Base-by-base conservation (phyloP, 2,113 vertebrate genomes). In the Mirza zaza region DNA sequence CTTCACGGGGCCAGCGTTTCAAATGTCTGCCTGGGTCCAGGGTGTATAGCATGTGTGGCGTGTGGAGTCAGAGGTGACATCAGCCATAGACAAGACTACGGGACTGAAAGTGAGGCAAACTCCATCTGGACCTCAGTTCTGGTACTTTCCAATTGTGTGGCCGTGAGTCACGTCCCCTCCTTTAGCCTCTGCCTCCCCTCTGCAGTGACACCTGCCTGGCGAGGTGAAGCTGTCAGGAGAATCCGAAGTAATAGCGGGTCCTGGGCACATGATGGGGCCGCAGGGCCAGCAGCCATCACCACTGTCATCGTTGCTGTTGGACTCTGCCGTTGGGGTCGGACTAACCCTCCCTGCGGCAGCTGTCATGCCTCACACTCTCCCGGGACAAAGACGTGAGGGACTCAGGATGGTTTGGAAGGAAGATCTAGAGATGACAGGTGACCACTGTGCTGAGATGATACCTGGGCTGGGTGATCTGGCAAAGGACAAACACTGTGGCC, bases 81-180 rank as follows among this genome's bases (percentile, higher is more conserved):
- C 1, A 5, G 0, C 36, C 61, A 14, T 0, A 2, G 77, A 21
- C 2, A 10, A 32, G 70, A n/a, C n/a, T 0, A 0, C 1, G 23
- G 73, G 29, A 32, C 94, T 50, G 20, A 12, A 59, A 39, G 42
- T 10, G 0, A 65, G 57, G 55, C 3, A 3, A 11, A 5, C 50
- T 27, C 32, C 3, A 6, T 21, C 29, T 5, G 45, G 21, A 82
- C 10, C 79, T 63, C 0, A 8, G 42, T 71, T 23, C 55, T 0
- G 2, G 13, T 7, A 2, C 18, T 8, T 42, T 18, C 6, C 55
- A 10, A 34, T 18, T 5, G 2, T 13, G 1, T 6, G 27, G 39
- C 81, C 0, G 0, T 5, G 18, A 55, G 36, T n/a, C 23, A 12
- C 52, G 65, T 36, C 1, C 18, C 57, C n/a, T 6, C 11, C 18